Percentiles rank a stretch among this genome's conserved stretches.
Evolutionary conservation across 2,113 vertebrate species (phyloP).

Genomic region (Microcebus griseorufus): DNA sequence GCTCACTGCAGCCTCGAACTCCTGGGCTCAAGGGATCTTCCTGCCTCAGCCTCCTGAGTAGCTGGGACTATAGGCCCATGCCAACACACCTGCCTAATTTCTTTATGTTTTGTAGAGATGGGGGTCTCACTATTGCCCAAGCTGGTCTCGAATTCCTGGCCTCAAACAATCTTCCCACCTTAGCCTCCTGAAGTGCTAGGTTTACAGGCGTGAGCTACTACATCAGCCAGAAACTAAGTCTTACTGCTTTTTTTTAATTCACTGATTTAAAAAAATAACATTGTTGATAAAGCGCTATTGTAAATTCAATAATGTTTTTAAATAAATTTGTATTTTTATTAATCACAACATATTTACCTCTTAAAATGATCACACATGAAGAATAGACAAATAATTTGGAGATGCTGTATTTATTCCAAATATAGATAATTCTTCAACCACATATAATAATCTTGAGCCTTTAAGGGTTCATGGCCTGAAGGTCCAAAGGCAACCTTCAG

Average conservation of each 20-base stretch:
- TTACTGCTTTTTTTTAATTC: background rate
- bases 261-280: background rate
- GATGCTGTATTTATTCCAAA: background rate
- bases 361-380: background rate
- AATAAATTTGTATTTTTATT: background rate
- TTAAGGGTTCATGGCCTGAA: background rate
- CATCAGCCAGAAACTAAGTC: background rate
- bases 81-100: too few relatives aligned
- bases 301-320: background rate
- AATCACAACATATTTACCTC: background rate
- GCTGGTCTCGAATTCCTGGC: too few relatives aligned
- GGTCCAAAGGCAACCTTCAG: background rate
- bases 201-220: too few relatives aligned
- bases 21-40: too few relatives aligned
- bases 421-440: background rate
- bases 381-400: background rate
- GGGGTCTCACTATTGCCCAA: too few relatives aligned
- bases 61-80: too few relatives aligned
- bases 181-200: too few relatives aligned
- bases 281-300: background rate
- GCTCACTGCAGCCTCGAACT: too few relatives aligned
- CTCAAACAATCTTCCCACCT: too few relatives aligned
- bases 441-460: background rate
- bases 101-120: too few relatives aligned
- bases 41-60: too few relatives aligned